A percentile compares a stretch with the other conserved stretches of the same genome.
Conservation (phyloP, 2,113 vertebrate species). For the Alligator sinensis region DNA sequence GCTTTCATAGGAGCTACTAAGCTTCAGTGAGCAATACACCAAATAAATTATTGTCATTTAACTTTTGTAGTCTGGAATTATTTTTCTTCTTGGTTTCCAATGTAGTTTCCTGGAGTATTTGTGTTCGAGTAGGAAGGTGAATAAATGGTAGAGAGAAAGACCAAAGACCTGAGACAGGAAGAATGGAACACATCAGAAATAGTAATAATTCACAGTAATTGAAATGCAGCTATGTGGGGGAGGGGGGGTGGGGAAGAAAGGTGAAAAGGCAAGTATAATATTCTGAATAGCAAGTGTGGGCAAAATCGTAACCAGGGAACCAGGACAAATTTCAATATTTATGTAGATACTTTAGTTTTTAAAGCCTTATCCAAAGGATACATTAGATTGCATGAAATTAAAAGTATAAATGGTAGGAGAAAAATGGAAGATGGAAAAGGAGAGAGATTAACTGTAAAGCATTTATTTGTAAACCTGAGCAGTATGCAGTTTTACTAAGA, state of each 20-base stretch:
- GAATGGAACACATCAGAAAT: neutral
- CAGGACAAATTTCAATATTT: neutral
- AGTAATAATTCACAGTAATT: neutral
- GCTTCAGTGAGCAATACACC: neutral
- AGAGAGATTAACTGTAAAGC: neutral
- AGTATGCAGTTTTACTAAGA: neutral
- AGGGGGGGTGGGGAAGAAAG: neutral
- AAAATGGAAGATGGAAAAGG: neutral
- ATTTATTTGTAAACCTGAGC: constrained; percentile 30
- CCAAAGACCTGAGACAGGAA: neutral
- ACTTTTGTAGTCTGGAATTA: neutral
- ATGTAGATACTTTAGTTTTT: constrained; percentile 18
- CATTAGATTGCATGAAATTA: neutral
- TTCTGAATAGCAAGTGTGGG: neutral
- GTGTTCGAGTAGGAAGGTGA: neutral
- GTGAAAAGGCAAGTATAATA: neutral
- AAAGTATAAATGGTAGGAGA: neutral
- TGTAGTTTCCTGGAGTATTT: neutral
- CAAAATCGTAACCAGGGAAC: constrained; percentile 11
- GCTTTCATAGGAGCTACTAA: constrained; percentile 7
- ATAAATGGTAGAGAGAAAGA: neutral
- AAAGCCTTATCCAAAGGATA: neutral
- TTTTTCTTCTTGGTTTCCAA: neutral
- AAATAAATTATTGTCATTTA: constrained; percentile 18
- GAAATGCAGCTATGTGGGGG: neutral